Percentiles rank a stretch among this genome's conserved stretches.
Evolutionary conservation across 2,113 vertebrate species (phyloP).

Genomic region (Sebastes fasciatus): DNA sequence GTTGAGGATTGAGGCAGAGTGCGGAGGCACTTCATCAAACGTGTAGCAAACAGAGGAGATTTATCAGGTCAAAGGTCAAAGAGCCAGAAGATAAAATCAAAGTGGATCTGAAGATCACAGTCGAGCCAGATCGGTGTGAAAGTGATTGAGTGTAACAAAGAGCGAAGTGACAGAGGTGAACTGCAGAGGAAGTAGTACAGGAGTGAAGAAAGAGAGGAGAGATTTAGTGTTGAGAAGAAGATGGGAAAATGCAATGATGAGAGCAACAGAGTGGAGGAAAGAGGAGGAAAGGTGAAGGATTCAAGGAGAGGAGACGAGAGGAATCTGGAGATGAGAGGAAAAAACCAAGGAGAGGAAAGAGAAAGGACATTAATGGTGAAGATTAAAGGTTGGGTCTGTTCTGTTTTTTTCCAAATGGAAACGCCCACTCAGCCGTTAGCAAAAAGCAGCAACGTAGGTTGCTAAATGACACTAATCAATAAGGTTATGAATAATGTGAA

Average conservation of each 20-base stretch:
- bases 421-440: no score
- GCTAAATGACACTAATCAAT: no score
- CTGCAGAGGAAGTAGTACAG: not conserved
- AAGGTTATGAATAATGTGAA: no score
- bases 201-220: not conserved
- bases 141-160: no score
- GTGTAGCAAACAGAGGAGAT: not conserved
- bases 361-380: not conserved
- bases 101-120: not conserved
- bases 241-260: not conserved
- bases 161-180: not conserved
- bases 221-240: not conserved
- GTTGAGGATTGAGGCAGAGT: not conserved
- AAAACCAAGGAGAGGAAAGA: not conserved
- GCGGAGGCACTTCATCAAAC: not conserved
- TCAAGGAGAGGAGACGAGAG: not conserved
- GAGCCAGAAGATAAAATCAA: not conserved
- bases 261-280: not conserved
- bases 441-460: no score
- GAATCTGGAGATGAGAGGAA: not conserved
- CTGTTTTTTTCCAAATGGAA: no score
- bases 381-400: not conserved
- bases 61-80: conserved; percentile 6
- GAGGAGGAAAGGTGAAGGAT: not conserved
- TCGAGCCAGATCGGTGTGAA: not conserved